These are phyloP conservation scores for Pseudorectes ferrugineus DNA, from an alignment of 2,113 vertebrate species.

Conservation along the genomic window DNA sequence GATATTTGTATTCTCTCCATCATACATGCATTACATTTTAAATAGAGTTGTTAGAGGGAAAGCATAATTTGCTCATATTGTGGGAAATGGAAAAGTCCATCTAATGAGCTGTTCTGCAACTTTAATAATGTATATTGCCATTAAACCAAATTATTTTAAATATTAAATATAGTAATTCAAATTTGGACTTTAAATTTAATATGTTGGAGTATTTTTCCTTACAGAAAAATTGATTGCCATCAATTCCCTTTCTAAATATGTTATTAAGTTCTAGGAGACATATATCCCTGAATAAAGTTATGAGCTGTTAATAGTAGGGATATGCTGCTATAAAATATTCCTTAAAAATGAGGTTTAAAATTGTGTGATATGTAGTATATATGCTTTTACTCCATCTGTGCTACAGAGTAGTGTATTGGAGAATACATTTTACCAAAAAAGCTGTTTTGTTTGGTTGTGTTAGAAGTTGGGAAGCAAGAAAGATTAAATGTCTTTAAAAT, in stretches of 20 bases:
- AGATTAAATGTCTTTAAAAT: not conserved
- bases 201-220: not conserved
- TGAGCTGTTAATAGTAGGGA: not conserved
- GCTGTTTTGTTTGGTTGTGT: not conserved
- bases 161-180: not conserved
- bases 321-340: not conserved
- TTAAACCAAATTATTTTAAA: constrained; percentile 2
- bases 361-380: not conserved
- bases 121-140: not conserved
- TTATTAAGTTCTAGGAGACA: not conserved
- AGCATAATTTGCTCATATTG: not conserved
- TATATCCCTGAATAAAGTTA: not conserved
- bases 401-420: not conserved
- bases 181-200: not conserved
- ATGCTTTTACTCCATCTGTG: not conserved
- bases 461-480: not conserved
- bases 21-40: not conserved
- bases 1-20: not conserved
- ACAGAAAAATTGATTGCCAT: not conserved
- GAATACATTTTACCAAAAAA: not conserved
- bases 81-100: not conserved
- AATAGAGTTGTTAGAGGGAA: not conserved
- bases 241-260: not conserved
- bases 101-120: not conserved
- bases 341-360: not conserved